Percentiles rank a stretch among this genome's conserved stretches.
Conservation (phyloP, 2,888 invertebrate species). For the Polymixis lichenea region DNA sequence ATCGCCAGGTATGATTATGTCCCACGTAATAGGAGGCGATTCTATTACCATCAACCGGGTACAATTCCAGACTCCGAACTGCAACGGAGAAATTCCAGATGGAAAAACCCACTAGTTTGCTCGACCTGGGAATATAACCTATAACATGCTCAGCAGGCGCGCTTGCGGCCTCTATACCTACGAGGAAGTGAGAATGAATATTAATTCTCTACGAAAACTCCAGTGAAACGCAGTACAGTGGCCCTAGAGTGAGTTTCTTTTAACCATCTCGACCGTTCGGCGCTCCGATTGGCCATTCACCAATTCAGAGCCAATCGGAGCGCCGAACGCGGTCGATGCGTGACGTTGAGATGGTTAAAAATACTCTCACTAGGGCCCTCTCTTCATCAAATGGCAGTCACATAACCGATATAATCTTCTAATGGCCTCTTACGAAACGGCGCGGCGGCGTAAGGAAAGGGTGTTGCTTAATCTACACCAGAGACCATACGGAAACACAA, state of each 20-base stretch:
- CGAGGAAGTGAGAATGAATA: too few relatives aligned
- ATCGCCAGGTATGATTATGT: not conserved
- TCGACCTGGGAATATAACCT: not conserved
- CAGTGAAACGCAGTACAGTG: too few relatives aligned
- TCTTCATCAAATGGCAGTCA: not conserved
- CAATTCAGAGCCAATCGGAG: too few relatives aligned
- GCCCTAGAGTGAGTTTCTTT: too few relatives aligned
- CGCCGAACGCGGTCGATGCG: too few relatives aligned
- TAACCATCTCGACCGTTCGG: too few relatives aligned
- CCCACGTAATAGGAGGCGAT: not conserved
- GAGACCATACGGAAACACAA: slow-evolving; percentile 23
- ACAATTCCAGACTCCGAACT: too few relatives aligned
- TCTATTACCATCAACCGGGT: not conserved
- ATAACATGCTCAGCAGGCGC: too few relatives aligned
- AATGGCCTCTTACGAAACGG: slow-evolving; percentile 17
- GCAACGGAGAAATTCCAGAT: not conserved
- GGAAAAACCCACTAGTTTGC: not conserved
- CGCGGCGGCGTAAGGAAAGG: not conserved
- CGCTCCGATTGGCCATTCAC: too few relatives aligned
- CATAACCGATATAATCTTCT: slow-evolving; percentile 4
- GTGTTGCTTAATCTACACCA: slow-evolving; percentile 3
- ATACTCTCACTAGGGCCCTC: too few relatives aligned
- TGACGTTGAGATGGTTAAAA: too few relatives aligned
- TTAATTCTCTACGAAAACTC: not conserved
- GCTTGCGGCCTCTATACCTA: not conserved